Evolutionary conservation across 2,113 vertebrate species (phyloP), one percentile per base, ranked within the genome.

Genomic region (Empidonax alnorum): DNA sequence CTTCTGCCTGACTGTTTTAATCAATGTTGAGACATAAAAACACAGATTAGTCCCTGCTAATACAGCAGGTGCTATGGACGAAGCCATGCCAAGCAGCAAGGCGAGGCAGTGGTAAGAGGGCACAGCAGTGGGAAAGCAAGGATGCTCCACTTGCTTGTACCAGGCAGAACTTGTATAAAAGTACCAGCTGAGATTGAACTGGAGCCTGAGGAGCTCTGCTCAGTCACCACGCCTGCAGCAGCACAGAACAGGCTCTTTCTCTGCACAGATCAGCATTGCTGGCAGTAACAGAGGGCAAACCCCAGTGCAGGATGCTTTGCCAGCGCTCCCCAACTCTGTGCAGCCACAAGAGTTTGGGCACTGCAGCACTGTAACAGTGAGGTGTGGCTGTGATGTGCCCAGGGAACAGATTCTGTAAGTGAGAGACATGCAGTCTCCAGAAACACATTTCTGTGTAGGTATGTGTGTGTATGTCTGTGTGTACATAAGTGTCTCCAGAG

Each of bases 401-500:
- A 33, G 17, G 22, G 41, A 77, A 44, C 0, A 2, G 15, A 67
- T 72, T 52, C 33, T 44, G 37, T 39, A 35, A 37, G 35, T 17
- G n/a, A 75, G 39, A 61, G 3, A 46, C 39, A 33, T 19, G 55
- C 9, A 68, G 42, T 22, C 72, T 33, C 49, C 46, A 65, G 47
- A 65, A 83, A 68, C 14, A 2, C 33, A 19, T 30, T 61, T 92
- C 72, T 37, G 12, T 19, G 20, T 24, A n/a, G 28, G 15, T 84
- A 37, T 37, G 35, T 42, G 35, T 52, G 14, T 22, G 21, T 1
- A 8, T 0, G 0, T 13, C 44, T 83, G 7, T 37, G 31, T 37
- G 13, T 33, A 7, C 6, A 1, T 0, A 59, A 23, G 21, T 5
- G 7, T 42, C 46, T 66, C 50, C 59, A 92, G 72, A 79, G n/a